Evolutionary conservation across 2,888 invertebrate genomes (phyloP).

Genomic region (Agrenia bidenticulata): DNA sequence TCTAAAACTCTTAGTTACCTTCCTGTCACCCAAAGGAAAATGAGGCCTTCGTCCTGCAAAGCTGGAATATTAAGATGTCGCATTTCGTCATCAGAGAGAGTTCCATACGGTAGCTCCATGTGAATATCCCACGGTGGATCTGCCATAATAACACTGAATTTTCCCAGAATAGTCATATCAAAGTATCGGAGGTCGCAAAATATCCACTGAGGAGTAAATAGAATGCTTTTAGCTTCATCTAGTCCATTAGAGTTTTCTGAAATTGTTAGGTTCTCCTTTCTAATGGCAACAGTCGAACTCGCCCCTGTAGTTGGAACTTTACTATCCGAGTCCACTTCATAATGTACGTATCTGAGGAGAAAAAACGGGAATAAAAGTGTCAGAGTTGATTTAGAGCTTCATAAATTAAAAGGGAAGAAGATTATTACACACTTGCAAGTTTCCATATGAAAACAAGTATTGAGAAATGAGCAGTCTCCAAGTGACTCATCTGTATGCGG

Average conservation of each 20-base stretch:
- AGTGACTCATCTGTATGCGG: conserved; percentile 90
- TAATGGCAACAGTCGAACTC: neutral
- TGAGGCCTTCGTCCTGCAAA: conserved; percentile 90
- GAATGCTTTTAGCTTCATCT: conserved; percentile 12
- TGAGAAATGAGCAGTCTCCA: conserved; percentile 96
- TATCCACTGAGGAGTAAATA: conserved; percentile 84
- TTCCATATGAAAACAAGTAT: conserved; percentile 99
- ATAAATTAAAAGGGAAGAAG: conserved; percentile 1
- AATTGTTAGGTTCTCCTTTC: neutral
- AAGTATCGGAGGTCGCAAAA: conserved; percentile 91
- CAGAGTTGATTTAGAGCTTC: neutral
- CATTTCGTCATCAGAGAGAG: conserved; percentile 99
- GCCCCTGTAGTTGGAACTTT: conserved; percentile 27
- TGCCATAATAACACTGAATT: conserved; percentile 98
- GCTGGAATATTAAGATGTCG: conserved; percentile 89
- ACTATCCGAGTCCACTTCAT: conserved; percentile 80
- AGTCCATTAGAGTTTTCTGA: conserved; percentile 4
- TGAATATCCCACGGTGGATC: conserved; percentile 99
- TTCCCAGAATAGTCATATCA: conserved; percentile 89
- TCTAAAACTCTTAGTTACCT: conserved; percentile 59
- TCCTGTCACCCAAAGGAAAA: conserved; percentile 98
- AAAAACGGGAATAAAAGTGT: conserved; percentile 6
- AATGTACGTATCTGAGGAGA: conserved; percentile 80
- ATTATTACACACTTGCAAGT: conserved; percentile 74
- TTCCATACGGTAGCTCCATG: conserved; percentile 98